Conservation (phyloP, 2,113 vertebrate genomes). For the Ptilonorhynchus violaceus region DNA sequence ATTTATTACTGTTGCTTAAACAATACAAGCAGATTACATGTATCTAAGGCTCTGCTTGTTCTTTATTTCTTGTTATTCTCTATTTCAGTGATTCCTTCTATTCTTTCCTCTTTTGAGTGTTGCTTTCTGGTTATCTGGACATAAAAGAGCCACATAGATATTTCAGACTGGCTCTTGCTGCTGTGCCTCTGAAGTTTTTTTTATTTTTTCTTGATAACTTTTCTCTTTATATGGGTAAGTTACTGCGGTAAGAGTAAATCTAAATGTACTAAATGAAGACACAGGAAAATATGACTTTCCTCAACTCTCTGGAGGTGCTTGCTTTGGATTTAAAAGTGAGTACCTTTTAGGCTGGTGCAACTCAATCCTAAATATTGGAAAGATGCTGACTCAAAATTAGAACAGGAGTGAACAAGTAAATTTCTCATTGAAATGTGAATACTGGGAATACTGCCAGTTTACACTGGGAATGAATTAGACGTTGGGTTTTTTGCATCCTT, state of each 20-base stretch:
- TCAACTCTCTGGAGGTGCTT: neutral
- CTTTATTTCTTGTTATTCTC: neutral
- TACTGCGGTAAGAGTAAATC: neutral
- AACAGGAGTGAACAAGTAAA: neutral
- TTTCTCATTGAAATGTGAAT: neutral
- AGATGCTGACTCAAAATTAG: neutral
- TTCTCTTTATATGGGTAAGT: neutral
- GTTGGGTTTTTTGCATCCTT: neutral
- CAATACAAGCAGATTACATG: neutral
- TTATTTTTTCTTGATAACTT: neutral
- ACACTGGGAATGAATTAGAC: neutral
- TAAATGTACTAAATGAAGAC: neutral
- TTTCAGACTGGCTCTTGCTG: neutral
- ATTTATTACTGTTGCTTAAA: neutral
- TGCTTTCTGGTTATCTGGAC: neutral
- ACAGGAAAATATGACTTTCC: neutral
- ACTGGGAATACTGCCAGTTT: neutral
- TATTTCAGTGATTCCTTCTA: neutral
- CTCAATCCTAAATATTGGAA: neutral
- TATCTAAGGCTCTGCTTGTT: neutral
- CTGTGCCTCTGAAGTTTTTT: neutral
- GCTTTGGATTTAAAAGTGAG: neutral
- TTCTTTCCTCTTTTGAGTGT: neutral
- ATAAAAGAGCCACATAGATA: neutral
- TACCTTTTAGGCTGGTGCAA: neutral